Base-by-base conservation (phyloP, 2,888 invertebrate species). In the Drosophila meridiana region DNA sequence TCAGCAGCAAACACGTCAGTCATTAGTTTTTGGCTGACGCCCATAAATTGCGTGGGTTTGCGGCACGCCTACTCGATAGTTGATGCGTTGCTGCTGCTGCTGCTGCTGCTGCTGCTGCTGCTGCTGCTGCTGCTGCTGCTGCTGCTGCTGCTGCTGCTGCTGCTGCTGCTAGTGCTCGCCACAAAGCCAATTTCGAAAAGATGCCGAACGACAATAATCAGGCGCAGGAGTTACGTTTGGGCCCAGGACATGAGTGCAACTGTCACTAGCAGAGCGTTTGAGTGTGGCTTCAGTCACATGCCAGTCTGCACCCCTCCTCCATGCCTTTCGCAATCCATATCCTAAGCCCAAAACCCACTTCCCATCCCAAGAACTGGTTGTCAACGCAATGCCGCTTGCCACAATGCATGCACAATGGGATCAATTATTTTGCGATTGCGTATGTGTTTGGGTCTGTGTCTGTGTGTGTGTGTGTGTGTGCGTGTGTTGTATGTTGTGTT, bases 371-470 rank as follows among this genome's bases (percentile, higher is more conserved):
- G 42, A 14, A 38, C 36, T 42, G 63, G 50, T 74, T 86, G 88
- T 87, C 86, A 84, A 81, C 83, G 71, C 77, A 87, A 73, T 69
- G 32, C 59, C 56, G 64, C 69, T 64, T 77, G 69, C 88, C 81
- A 80, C 87, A 87, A 84, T 84, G 70, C 83, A 79, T 73, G 80
- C 85, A 87, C 85, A 89, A 89, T 89, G 88, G 87, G 87, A 87
- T 87, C 90, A 88, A 87, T 87, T 87, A 89, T 87, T 86, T 89
- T 87, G 69, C 63, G 57, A 73, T 82, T 50, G 69, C 61, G 58
- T 71, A 48, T 57, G 38, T 67, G 52, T 20, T 34, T 32, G 40
- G 9, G 69, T 14, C 34, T 42, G 28, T 30, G 72, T 64, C 7
- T 28, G 43, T 42, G 43, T 36, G 72, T 63, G 26, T 36, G 36